These are phyloP conservation scores for Tetrapedia diversipes DNA, from an alignment of 2,888 invertebrate species.

Conservation along the genomic window DNA sequence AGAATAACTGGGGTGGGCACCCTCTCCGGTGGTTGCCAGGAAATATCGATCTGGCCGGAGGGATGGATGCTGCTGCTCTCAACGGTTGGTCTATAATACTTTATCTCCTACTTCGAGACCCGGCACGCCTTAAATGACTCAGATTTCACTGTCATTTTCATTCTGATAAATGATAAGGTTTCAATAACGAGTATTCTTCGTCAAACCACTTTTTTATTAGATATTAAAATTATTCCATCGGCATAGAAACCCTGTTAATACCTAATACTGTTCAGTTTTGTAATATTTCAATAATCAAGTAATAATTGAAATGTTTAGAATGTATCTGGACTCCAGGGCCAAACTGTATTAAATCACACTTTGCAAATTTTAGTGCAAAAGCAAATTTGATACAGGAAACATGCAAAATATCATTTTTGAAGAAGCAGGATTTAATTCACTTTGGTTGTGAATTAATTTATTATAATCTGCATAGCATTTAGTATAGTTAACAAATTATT, in stretches of 20 bases:
- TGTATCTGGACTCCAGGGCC: no score
- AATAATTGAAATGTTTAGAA: background rate
- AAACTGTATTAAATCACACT: no score
- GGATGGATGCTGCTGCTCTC: slow-evolving; percentile 78
- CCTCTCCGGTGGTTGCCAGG: slow-evolving; percentile 81
- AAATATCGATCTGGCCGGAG: slow-evolving; percentile 80
- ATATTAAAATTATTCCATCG: background rate
- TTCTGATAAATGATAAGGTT: slow-evolving; percentile 19
- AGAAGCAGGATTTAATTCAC: no score
- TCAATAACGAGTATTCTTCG: background rate
- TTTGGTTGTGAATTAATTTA: no score
- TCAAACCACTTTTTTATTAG: background rate
- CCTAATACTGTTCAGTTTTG: background rate
- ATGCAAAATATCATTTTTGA: no score
- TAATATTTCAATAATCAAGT: background rate
- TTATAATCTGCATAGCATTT: no score
- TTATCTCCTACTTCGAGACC: slow-evolving; percentile 73
- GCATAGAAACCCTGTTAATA: no score
- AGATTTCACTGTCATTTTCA: slow-evolving; percentile 65
- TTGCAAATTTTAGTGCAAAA: no score
- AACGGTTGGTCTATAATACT: slow-evolving; percentile 70
- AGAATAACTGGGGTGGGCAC: slow-evolving; percentile 76
- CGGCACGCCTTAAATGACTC: slow-evolving; percentile 69
- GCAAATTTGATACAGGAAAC: no score
- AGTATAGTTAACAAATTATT: no score